A percentile compares a stretch with the other conserved stretches of the same genome.
phyloP scores from a whole-genome alignment of 1,140 invertebrate genomes.

The Micrasema longulum region DNA sequence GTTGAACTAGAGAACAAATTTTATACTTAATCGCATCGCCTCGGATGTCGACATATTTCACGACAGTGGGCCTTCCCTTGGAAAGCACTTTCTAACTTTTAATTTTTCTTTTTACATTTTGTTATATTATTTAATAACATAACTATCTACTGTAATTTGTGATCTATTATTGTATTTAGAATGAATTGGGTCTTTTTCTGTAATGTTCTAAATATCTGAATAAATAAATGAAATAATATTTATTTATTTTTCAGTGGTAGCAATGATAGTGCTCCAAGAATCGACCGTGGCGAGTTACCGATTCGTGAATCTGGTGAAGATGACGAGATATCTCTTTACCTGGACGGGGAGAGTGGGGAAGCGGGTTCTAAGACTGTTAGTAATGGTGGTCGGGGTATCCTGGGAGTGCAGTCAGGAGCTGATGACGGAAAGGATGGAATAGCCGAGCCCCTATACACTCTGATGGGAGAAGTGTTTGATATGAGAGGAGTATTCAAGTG shows the following conservation, averaged over 20 bases:
- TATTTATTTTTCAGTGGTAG: conserved; percentile 48
- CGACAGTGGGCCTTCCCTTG: too few relatives aligned
- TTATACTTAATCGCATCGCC: too few relatives aligned
- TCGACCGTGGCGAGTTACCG: conserved; percentile 53
- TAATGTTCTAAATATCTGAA: too few relatives aligned
- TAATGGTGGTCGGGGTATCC: conserved; percentile 53
- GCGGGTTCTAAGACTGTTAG: conserved; percentile 61
- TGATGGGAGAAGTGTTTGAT: conserved; percentile 91
- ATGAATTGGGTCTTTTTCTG: too few relatives aligned
- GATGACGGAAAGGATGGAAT: conserved; percentile 83
- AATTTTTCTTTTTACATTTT: too few relatives aligned
- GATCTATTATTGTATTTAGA: too few relatives aligned
- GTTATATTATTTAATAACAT: too few relatives aligned
- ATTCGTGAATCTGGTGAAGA: conserved; percentile 71
- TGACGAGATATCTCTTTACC: conserved; percentile 78
- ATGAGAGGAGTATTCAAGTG: conserved; percentile 88
- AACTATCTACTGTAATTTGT: too few relatives aligned
- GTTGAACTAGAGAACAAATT: background rate
- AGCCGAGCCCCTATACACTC: conserved; percentile 86
- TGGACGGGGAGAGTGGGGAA: conserved; percentile 71
- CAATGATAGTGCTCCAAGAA: conserved; percentile 50
- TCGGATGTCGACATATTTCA: too few relatives aligned
- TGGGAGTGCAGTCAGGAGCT: conserved; percentile 56
- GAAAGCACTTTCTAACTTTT: too few relatives aligned
- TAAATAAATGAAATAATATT: background rate